Base-by-base conservation (phyloP, 2,113 vertebrate species). In the Brachionichthys hirsutus region DNA sequence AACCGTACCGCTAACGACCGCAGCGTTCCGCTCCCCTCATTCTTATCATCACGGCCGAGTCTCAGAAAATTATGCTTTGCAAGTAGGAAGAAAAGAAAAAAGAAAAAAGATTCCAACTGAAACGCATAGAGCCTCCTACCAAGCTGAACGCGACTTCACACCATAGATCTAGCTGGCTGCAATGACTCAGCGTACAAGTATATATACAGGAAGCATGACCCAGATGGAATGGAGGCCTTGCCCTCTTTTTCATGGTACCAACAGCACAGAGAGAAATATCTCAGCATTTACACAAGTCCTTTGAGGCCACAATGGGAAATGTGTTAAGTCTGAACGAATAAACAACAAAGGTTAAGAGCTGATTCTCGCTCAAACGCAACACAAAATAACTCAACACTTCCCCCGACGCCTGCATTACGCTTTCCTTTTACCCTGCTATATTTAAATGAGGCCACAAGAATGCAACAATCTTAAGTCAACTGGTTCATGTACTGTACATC, bases 161-260 rank as follows among this genome's bases (percentile, higher is more conserved):
- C 68, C 54, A 8, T 78, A 61, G 56, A 67, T 62, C 50, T 59
- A 59, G 43, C 67, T 56, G 55, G 62, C 69, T 81, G 73, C 69
- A 67, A 22, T 88, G 88, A 90, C 81, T 88, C 85, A 84, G 85
- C 84, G 77, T 20, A 62, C 48, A 55, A 64, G 63, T 51, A 43
- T 51, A 36, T 45, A 56, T 44, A 82, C 76, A 79, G 80, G 65
- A 80, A 78, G 64, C 20, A 48, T 46, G 72, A 70, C 83, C 79
- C 81, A 79, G 59, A 84, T 80, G 72, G 73, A 84, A 80, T 76
- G 71, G 51, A 51, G 72, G 67, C 46, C 60, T 64, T 45, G 54
- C 24, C 52, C 56, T 70, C 24, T 73, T 67, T 61, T 20, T 16
- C 45, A 42, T 24, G 0, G 40, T 70, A 18, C 56, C 77, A 70